Evolutionary conservation across 2,113 vertebrate species (phyloP), one percentile per base, ranked within the genome.

Genomic region (Petroica traversi): DNA sequence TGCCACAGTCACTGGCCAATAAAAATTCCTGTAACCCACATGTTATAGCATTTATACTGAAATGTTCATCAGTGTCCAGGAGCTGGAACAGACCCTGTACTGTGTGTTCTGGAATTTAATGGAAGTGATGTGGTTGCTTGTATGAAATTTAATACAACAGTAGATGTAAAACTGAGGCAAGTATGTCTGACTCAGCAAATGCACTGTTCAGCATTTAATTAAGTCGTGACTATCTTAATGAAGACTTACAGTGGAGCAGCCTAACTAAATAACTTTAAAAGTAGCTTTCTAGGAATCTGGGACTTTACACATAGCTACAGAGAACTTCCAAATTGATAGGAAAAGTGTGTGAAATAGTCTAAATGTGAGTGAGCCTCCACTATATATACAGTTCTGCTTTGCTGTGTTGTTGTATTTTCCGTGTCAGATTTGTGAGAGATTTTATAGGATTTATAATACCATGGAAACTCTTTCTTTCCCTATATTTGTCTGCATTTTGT

Each of bases 181-280:
- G 61, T 80, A 67, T 4, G 1, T 86, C 88, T 96, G 94, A 97
- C 88, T 96, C 92, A 84, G 96, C 95, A 95, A 81, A 67, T 78
- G 64, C 43, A 43, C 31, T 31, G 58, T 72, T 80, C 48, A 80
- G 63, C 33, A 33, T 58, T 94, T 88, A 88, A 85, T 89, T 87
- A 88, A 89, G 52, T 86, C 14, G 12, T 81, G 64, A 34, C 64
- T 71, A 1, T 89, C 77, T 76, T 95, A 12, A 38, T 61, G 45
- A 92, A 81, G 62, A 34, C 26, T 69, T 52, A 13, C 5, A n/a
- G 45, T 52, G 66, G 34, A 78, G 38, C 25, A 61, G 18, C 49
- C n/a, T 54, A 33, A 46, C 20, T 81, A 66, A 46, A 11, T 54
- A 62, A 34, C 31, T 22, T 63, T 34, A 33, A 75, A 81, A 40